These are phyloP conservation scores for Gymnogyps californianus DNA, from an alignment of 2,113 vertebrate genomes.

Conservation along the genomic window DNA sequence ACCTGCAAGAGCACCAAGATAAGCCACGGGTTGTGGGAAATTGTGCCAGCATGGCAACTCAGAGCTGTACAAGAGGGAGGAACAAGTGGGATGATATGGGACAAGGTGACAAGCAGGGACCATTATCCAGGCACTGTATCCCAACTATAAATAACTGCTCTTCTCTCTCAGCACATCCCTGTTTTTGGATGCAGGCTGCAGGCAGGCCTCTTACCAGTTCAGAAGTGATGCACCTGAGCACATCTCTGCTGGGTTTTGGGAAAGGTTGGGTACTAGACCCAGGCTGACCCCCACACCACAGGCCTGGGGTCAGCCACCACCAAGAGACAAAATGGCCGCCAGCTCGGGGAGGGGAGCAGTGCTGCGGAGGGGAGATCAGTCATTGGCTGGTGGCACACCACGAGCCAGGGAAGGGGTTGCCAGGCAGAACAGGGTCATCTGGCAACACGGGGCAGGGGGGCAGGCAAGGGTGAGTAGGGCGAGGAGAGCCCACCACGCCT, in stretches of 20 bases:
- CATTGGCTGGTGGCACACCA: fast-evolving
- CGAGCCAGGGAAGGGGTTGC: fast-evolving
- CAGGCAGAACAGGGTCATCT: not conserved
- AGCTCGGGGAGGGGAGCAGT: fast-evolving
- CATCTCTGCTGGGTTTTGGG: fast-evolving
- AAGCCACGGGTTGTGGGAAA: not conserved
- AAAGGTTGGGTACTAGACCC: not conserved
- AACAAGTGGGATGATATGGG: fast-evolving
- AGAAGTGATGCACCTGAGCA: not conserved
- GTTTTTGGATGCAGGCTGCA: not conserved
- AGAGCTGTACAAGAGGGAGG: not conserved
- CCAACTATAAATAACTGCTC: not conserved
- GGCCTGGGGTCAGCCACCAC: no score
- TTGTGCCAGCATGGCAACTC: not conserved
- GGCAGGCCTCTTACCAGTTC: not conserved
- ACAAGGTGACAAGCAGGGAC: not conserved
- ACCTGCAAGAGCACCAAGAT: not conserved
- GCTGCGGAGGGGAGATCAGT: not conserved
- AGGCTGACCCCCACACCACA: no score
- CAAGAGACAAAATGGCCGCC: fast-evolving
- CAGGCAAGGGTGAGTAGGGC: fast-evolving
- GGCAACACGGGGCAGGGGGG: fast-evolving
- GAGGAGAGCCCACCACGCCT: not conserved
- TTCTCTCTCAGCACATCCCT: not conserved
- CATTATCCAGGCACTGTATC: no score